Base-by-base conservation (phyloP, 2,888 invertebrate species). In the Diarsia rubi region DNA sequence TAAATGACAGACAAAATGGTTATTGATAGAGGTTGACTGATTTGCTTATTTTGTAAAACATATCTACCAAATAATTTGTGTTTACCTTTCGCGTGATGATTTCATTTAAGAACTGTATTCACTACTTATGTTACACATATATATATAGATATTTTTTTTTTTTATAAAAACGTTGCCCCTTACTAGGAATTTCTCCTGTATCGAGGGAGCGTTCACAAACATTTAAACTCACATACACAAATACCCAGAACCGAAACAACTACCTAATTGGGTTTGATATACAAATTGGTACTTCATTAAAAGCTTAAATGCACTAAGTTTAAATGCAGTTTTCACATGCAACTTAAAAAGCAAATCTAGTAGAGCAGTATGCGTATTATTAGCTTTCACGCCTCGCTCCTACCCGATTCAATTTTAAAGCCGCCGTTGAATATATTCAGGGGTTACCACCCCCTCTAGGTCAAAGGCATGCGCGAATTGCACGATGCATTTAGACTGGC, bases 361-460 rank as follows among this genome's bases (percentile, higher is more conserved):
- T 76, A 79, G 78, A 86, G 86, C 60, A 11, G 31, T 74, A 11
- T 86, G 12, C 42, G 9, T 14, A 42, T 27, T 67, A 24, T 73
- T 64, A 16, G 19, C 70, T 45, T 67, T 49, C 42, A 63, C 68
- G 59, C 27, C 72, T 73, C 67, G 52, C 72, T 45, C 69, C 73
- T 77, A 66, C 75, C 75, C 54, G 69, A 69, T 76, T 82, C 77
- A 67, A 79, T 77, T 88, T 82, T 82, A 85, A 88, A 90, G 85
- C 85, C 79, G 44, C 57, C 70, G 78, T 77, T 79, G 90, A 90
- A 89, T 90, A 86, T 86, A 90, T 90, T 89, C 83, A 81, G 75
- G 70, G 69, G 73, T 68, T 70, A 60, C 72, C 73, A 65, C 63
- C 69, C 70, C 62, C 73, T 73, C 78, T 81, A 85, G 85, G 88